phyloP scores from a whole-genome alignment of 2,113 vertebrate genomes.

The Notothenia coriiceps region DNA sequence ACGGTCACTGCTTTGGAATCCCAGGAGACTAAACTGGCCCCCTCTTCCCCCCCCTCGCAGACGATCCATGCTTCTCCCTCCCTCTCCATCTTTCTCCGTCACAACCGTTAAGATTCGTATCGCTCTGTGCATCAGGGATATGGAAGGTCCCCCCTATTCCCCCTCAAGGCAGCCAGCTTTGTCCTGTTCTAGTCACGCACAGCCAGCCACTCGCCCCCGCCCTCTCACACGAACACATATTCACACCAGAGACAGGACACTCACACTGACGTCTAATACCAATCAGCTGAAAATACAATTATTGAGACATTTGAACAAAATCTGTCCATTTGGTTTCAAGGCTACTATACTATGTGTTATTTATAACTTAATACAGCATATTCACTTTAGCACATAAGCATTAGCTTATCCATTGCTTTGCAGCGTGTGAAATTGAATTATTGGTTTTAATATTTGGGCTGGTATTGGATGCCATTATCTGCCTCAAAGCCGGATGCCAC shows the following conservation, averaged over 20 bases:
- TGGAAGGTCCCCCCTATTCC: conserved; percentile 63
- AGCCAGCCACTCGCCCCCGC: conserved; percentile 46
- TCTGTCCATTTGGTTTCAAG: background rate
- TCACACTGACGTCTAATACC: conserved; percentile 16
- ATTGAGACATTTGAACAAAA: background rate
- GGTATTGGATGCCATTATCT: conserved; percentile 12
- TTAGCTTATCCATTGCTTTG: conserved; percentile 3
- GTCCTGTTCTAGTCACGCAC: conserved; percentile 82
- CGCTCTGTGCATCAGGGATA: conserved; percentile 59
- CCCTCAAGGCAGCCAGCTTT: conserved; percentile 74
- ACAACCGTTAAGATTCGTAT: conserved; percentile 82
- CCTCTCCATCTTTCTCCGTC: conserved; percentile 83
- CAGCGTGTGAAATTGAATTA: conserved; percentile 22
- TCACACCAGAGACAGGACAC: conserved; percentile 39
- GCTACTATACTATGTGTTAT: conserved; percentile 3
- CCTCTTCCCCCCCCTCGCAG: conserved; percentile 59
- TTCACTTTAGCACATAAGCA: conserved; percentile 16
- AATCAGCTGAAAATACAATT: background rate
- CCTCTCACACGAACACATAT: conserved; percentile 24
- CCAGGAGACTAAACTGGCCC: conserved; percentile 83
- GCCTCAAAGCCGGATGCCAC: conserved; percentile 41
- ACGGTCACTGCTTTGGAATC: conserved; percentile 88
- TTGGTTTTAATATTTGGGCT: conserved; percentile 14
- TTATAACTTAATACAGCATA: conserved; percentile 3
- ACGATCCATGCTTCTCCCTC: conserved; percentile 65